A percentile compares a stretch with the other conserved stretches of the same genome.
Evolutionary conservation across 2,797 vertebrate species (phyloP).

Genomic region (Myoxocephalus aenaeus): DNA sequence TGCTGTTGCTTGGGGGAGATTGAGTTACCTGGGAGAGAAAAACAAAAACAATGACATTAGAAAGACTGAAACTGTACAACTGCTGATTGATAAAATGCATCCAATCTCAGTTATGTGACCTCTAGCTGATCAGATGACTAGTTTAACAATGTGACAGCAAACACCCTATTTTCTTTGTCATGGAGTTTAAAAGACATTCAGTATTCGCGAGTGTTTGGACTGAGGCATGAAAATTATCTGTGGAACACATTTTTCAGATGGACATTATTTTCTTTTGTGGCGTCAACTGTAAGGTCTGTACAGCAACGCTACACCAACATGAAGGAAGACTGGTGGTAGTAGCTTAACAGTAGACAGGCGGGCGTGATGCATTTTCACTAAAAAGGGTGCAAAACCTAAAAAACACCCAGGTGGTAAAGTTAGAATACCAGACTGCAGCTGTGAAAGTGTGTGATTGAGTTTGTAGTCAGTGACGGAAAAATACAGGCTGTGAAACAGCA

Average conservation of each 20-base stretch:
- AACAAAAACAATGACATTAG: slow-evolving; percentile 11
- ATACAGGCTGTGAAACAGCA: neutral
- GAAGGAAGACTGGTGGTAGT: neutral
- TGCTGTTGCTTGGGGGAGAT: slow-evolving; percentile 61
- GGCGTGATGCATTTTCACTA: neutral
- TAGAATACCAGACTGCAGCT: neutral
- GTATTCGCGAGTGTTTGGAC: neutral
- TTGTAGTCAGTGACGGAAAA: neutral
- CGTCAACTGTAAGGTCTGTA: neutral
- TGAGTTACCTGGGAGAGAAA: slow-evolving; percentile 65
- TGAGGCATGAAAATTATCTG: neutral
- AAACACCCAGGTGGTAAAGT: neutral
- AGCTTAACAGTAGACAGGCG: neutral
- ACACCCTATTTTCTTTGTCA: neutral
- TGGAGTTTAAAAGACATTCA: neutral
- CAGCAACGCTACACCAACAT: neutral
- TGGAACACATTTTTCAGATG: neutral
- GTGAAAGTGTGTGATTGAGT: slow-evolving; percentile 1
- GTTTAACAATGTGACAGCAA: neutral
- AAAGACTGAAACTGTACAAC: neutral
- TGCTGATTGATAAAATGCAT: neutral
- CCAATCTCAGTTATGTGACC: neutral
- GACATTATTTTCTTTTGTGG: neutral
- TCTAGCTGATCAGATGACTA: neutral
- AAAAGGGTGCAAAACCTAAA: neutral